phyloP scores from a whole-genome alignment of 1,140 invertebrate species.

The Leptinotarsa lineolata region DNA sequence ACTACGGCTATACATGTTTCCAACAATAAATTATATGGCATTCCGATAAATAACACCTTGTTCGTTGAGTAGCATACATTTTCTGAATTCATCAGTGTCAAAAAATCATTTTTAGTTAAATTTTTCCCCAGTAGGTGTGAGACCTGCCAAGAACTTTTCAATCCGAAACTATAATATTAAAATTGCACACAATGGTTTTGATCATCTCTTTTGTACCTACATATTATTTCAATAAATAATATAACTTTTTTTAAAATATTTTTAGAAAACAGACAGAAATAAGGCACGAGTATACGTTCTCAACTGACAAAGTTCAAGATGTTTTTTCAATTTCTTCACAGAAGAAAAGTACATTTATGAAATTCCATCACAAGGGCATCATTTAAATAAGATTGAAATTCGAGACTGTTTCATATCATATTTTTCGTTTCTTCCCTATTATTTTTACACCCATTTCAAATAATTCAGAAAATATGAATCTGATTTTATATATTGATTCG shows the following conservation, averaged over 20 bases:
- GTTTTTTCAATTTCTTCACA: background rate
- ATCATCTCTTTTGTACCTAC: background rate
- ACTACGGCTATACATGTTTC: background rate
- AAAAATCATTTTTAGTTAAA: no score
- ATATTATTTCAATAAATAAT: background rate
- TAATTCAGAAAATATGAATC: no score
- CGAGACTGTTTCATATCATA: no score
- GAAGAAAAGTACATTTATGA: background rate
- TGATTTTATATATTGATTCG: no score
- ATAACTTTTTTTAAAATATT: background rate
- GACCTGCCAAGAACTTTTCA: background rate
- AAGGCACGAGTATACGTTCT: background rate
- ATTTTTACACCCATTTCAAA: no score
- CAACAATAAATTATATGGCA: slow-evolving; percentile 4
- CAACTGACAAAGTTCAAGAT: background rate
- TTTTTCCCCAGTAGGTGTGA: background rate
- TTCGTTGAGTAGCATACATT: background rate
- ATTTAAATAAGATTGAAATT: no score
- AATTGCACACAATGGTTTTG: background rate
- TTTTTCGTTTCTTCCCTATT: no score
- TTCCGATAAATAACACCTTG: background rate
- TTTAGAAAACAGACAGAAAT: background rate
- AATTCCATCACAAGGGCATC: no score
- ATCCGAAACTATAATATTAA: background rate
- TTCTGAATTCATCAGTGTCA: no score